These are phyloP conservation scores for Dryobota labecula DNA, from an alignment of 2,888 invertebrate species.

Conservation along the genomic window DNA sequence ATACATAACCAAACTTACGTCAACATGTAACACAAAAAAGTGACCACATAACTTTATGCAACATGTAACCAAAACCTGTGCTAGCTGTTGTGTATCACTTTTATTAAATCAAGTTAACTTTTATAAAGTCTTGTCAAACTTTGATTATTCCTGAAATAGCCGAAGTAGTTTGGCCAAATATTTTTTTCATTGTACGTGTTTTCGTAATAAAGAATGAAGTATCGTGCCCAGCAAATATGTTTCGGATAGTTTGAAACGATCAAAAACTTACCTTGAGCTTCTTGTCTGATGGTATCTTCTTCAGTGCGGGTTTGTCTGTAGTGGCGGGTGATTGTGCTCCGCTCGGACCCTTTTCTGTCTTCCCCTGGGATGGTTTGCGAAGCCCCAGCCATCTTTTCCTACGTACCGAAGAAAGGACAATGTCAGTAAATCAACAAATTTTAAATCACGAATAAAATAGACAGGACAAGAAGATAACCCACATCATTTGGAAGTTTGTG, in stretches of 20 bases:
- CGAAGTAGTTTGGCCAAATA: no score
- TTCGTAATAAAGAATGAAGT: neutral
- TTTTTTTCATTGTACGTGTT: no score
- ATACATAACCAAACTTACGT: no score
- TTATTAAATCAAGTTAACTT: no score
- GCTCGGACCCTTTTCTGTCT: constrained; percentile 92
- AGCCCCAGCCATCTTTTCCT: constrained; percentile 98
- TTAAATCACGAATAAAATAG: neutral
- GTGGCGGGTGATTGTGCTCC: constrained; percentile 86
- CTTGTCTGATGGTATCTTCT: constrained; percentile 96
- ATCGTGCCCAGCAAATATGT: neutral
- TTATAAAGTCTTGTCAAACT: no score
- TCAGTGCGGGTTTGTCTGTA: constrained; percentile 91
- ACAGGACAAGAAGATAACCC: neutral
- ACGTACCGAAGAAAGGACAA: constrained; percentile 69
- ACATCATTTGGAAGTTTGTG: neutral
- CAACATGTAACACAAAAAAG: no score
- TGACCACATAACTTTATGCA: no score
- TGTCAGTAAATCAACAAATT: constrained; percentile 4
- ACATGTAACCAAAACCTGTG: no score
- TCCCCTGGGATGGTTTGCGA: constrained; percentile 96
- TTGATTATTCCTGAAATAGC: no score
- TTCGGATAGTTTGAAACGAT: neutral
- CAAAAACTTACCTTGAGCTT: constrained; percentile 93
- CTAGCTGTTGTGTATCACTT: no score